Evolutionary conservation across 2,113 vertebrate species (phyloP), one percentile per base, ranked within the genome.

Genomic region (Platysternon megacephalum): DNA sequence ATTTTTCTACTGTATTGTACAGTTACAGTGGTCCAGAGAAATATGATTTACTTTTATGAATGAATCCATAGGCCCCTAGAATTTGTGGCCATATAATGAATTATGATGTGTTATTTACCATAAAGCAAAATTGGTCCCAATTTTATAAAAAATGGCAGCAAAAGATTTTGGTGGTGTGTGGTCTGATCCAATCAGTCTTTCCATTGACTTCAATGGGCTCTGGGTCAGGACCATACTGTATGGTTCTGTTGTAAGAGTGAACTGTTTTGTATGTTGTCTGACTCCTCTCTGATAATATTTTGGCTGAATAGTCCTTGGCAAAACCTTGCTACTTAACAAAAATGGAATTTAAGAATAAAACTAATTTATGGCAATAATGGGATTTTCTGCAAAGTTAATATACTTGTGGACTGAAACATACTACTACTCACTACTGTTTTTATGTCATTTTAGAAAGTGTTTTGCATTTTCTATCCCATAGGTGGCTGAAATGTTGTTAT

Each of bases 401-500:
- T 28, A 28, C 24, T 78, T 46, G 24, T 78, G 42, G 5, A 26
- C 42, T 28, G 74, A 84, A 93, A 78, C 4, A 29, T 0, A 0
- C 55, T 80, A 39, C 24, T 87, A 81, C 51, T 86, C 86, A 52
- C 4, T 93, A 51, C 8, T 17, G 5, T 5, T 72, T 74, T 87
- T 68, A 46, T 28, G n/a, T 79, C n/a, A 13, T 56, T 68, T 86
- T 74, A 83, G 46, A 8, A 87, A 76, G 8, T 1, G 8, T 81
- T 51, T 87, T 14, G 49, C 14, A 49, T n/a, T n/a, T n/a, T n/a
- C n/a, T 93, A 0, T 58, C 74, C 28, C n/a, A 65, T 4, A 10
- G 42, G n/a, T 90, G 32, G 16, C 53, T 84, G 48, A 44, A 76
- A 76, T 26, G 74, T 42, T 74, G 72, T 28, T 76, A 26, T 44